Evolutionary conservation across 2,113 vertebrate species (phyloP), one percentile per base, ranked within the genome.

Genomic region (Hystrix cristata): DNA sequence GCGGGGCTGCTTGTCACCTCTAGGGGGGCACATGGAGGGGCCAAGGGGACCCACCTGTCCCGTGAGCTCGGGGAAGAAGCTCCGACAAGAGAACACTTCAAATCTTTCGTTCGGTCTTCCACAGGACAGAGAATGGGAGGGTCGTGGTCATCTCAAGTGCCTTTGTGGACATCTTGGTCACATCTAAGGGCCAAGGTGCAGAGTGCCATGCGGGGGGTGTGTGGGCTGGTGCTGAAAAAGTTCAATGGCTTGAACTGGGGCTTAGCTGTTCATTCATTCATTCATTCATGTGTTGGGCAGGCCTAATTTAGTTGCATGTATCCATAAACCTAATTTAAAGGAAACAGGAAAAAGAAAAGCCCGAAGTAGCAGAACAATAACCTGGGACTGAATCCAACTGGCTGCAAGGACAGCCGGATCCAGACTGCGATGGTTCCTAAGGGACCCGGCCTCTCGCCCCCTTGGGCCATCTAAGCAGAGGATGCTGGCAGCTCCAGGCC

Each of bases 401-500:
- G 21, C 55, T n/a, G 46, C 2, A 34, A 64, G 86, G 59, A 14
- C 38, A 18, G 59, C 27, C 79, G 51, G 55, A 11, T 5, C 27
- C 1, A 0, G 19, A 21, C 8, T 34, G 46, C 4, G 9, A 3
- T 2, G 27, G 8, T 0, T 21, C 34, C 29, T 7, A 13, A 57
- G n/a, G 51, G 34, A 1, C 46, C 0, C 1, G 9, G n/a, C 48
- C 21, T 34, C 34, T 31, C 65, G 55, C 5, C 21, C 15, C 43
- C 5, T 5, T 3, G 64, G 15, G 19, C 21, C 57, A 31, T 29
- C 29, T 34, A 4, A n/a, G 21, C 43, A 43, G 80, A 65, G 21
- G 15, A 60, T 21, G 31, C 60, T 59, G 38, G 87, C 23, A 55
- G 71, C 78, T 21, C 9, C 2, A 12, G 46, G 60, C 38, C 9